These are phyloP conservation scores for Cercopithecus mona DNA, from an alignment of 2,113 vertebrate genomes.

Conservation along the genomic window DNA sequence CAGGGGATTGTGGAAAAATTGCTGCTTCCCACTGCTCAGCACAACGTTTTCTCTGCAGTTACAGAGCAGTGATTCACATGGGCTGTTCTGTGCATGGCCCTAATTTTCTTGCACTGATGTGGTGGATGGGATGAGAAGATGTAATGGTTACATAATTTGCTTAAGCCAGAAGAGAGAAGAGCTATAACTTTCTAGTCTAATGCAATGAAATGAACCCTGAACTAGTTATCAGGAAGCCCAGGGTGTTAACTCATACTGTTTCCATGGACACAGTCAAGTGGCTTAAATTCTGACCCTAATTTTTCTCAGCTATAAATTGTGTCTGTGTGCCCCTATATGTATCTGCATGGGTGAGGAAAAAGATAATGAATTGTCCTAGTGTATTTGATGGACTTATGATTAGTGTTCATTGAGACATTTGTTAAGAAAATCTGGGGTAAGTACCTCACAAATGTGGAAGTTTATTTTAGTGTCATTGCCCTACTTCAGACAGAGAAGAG, in stretches of 20 bases:
- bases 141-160: neutral
- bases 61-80: conserved; percentile 11
- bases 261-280: neutral
- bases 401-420: neutral
- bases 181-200: neutral
- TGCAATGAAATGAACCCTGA: neutral
- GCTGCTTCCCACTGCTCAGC: conserved; percentile 41
- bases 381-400: neutral
- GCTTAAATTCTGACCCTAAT: neutral
- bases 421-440: neutral
- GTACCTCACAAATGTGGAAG: neutral
- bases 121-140: neutral
- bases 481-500: neutral
- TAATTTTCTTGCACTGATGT: neutral
- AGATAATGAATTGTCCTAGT: neutral
- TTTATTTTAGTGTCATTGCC: neutral
- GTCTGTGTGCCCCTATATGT: neutral
- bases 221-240: neutral
- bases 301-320: neutral
- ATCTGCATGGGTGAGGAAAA: neutral
- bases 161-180: neutral
- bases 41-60: conserved; percentile 34
- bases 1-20: neutral
- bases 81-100: neutral
- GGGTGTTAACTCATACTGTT: neutral